These are phyloP conservation scores for Cydia splendana DNA, from an alignment of 1,140 invertebrate genomes.

Conservation along the genomic window DNA sequence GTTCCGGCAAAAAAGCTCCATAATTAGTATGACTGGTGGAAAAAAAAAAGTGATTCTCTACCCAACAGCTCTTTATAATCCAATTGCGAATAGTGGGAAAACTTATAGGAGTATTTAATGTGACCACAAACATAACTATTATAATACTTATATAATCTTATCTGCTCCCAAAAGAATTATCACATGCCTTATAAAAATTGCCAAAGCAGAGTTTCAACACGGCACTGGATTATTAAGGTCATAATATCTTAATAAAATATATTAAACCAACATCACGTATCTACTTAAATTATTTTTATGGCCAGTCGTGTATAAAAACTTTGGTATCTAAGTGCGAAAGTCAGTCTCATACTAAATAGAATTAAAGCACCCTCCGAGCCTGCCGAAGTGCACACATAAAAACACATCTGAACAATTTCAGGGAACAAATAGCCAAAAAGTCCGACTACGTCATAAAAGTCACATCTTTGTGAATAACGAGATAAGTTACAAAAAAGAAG, in stretches of 20 bases:
- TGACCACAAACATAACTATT: too few species aligned
- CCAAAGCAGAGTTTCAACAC: too few species aligned
- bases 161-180: too few species aligned
- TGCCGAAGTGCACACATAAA: slow-evolving; percentile 30
- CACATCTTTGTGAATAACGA: slow-evolving; percentile 69
- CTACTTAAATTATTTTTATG: neutral
- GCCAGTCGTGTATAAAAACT: neutral
- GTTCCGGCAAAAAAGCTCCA: too few species aligned
- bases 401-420: slow-evolving; percentile 50
- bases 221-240: neutral
- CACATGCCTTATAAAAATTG: too few species aligned
- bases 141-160: too few species aligned
- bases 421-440: slow-evolving; percentile 64
- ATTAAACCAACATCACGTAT: neutral
- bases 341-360: slow-evolving; percentile 14
- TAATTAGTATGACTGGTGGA: too few species aligned
- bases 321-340: neutral
- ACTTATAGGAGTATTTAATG: too few species aligned
- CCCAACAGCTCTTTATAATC: too few species aligned
- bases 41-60: too few species aligned
- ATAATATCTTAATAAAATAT: neutral
- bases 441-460: slow-evolving; percentile 68
- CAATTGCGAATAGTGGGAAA: too few species aligned
- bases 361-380: slow-evolving; percentile 13
- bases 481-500: slow-evolving; percentile 66